phyloP scores from a whole-genome alignment of 2,113 vertebrate species.

The Laticauda laticaudata region DNA sequence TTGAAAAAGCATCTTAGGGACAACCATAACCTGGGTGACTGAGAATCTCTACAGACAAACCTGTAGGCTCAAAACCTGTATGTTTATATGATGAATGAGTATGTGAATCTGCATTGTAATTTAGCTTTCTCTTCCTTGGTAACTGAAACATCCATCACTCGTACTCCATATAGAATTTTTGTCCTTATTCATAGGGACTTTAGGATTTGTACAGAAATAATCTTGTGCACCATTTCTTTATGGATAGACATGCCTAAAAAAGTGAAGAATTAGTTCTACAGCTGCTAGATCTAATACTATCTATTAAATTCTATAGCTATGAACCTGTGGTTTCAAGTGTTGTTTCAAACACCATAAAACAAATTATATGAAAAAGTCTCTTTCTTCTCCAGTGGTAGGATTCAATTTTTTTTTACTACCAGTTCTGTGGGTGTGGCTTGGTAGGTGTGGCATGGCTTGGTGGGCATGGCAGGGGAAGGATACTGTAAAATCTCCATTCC shows the following conservation, averaged over 20 bases:
- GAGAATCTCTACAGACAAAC: too few relatives aligned
- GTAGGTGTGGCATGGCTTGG: too few relatives aligned
- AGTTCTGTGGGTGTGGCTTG: too few relatives aligned
- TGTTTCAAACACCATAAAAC: constrained; percentile 56
- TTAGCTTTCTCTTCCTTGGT: background rate
- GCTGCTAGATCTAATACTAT: constrained; percentile 38
- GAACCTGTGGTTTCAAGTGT: constrained; percentile 29
- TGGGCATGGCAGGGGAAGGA: too few relatives aligned
- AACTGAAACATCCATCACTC: background rate
- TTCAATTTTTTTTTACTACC: too few relatives aligned
- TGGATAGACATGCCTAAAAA: constrained; percentile 35
- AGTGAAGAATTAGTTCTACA: constrained; percentile 44
- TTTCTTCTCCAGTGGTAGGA: constrained; percentile 32
- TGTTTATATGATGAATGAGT: background rate
- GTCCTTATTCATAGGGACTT: background rate
- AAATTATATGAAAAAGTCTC: constrained; percentile 60
- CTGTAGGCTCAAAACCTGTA: background rate
- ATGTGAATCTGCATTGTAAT: background rate
- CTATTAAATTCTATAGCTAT: constrained; percentile 55
- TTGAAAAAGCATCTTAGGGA: too few relatives aligned
- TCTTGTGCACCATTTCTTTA: constrained; percentile 35
- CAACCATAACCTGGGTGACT: too few relatives aligned
- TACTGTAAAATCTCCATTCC: too few relatives aligned
- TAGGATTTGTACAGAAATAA: constrained; percentile 19
- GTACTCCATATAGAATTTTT: constrained; percentile 28